Evolutionary conservation across 2,797 vertebrate genomes (phyloP).

Genomic region (Mormyrus hasselquistii): DNA sequence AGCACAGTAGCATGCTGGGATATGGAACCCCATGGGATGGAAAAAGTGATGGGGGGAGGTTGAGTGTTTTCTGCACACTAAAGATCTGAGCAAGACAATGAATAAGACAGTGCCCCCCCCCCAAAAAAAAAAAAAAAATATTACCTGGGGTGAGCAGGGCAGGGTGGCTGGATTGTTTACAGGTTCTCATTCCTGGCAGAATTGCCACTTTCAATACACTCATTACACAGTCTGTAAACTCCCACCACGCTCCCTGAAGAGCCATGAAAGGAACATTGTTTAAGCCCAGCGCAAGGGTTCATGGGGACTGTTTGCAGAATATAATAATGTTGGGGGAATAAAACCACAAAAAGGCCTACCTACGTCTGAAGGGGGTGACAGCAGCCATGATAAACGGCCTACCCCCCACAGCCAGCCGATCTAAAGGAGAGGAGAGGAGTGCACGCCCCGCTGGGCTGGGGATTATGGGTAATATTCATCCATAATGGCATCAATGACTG

Average conservation of each 20-base stretch:
- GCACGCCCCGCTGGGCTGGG: background rate
- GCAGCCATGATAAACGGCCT: background rate
- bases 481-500: background rate
- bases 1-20: background rate
- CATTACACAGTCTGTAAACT: slow-evolving; percentile 44
- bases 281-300: background rate
- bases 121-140: background rate
- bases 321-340: background rate
- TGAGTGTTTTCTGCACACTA: background rate
- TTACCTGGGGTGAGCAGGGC: background rate
- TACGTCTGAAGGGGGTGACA: background rate
- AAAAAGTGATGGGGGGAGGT: background rate
- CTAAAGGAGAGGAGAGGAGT: background rate
- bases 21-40: background rate
- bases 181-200: slow-evolving; percentile 35
- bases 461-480: background rate
- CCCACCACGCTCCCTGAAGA: slow-evolving; percentile 46
- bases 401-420: background rate
- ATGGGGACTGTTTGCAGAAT: background rate
- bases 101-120: slow-evolving; percentile 3
- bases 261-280: slow-evolving; percentile 42
- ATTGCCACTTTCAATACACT: slow-evolving; percentile 41
- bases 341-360: background rate
- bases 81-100: slow-evolving; percentile 1
- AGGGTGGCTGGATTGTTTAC: slow-evolving; percentile 39